Conservation (phyloP, 2,113 vertebrate genomes). For the Isichthys henryi region DNA sequence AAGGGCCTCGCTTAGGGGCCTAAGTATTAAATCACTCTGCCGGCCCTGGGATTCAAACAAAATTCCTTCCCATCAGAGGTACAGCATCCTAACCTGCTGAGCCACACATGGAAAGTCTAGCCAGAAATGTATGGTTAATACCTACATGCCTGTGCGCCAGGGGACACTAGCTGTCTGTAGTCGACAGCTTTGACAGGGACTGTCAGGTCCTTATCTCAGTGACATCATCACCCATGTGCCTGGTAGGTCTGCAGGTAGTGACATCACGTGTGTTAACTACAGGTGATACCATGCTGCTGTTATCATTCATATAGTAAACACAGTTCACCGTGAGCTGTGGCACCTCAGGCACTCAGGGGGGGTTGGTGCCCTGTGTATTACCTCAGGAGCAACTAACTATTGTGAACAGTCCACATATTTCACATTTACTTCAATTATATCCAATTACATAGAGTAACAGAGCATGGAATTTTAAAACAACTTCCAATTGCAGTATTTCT, state of each 20-base stretch:
- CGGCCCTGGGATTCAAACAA: not conserved
- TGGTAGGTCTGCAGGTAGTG: not conserved
- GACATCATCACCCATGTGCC: not conserved
- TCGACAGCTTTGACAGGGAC: not conserved
- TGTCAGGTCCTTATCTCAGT: not conserved
- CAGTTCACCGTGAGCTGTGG: not conserved
- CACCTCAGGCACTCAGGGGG: not conserved
- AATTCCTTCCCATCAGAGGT: not conserved
- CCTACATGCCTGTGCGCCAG: not conserved
- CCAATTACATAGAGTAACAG: not conserved
- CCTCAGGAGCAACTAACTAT: not conserved
- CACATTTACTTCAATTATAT: not conserved
- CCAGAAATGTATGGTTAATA: not conserved
- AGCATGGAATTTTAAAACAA: not conserved
- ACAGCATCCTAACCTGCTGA: not conserved
- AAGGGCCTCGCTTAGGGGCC: not conserved
- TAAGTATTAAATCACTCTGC: not conserved
- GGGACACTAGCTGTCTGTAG: not conserved
- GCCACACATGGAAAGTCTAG: not conserved
- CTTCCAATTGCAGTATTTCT: not conserved
- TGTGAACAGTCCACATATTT: not conserved
- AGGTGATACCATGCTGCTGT: not conserved
- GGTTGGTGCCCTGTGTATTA: not conserved
- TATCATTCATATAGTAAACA: not conserved
- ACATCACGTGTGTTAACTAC: not conserved